phyloP scores from a whole-genome alignment of 2,888 invertebrate species.

The Dimorphilus gyrociliatus region DNA sequence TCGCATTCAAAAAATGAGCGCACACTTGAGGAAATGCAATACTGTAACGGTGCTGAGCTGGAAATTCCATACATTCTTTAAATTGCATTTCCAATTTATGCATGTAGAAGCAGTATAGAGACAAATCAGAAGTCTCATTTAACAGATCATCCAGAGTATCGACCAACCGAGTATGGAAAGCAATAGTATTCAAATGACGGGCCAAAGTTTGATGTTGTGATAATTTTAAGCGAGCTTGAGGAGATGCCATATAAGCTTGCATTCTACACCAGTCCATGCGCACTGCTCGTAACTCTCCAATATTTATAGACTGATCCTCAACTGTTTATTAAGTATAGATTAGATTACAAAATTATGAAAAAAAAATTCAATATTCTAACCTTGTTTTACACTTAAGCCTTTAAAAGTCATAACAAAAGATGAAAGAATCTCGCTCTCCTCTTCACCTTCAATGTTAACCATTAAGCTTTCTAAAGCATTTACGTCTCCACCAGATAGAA shows the following conservation, averaged over 20 bases:
- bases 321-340: too few relatives aligned
- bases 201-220: constrained; percentile 70
- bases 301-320: too few relatives aligned
- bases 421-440: too few relatives aligned
- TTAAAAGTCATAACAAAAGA: too few relatives aligned
- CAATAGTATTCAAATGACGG: constrained; percentile 77
- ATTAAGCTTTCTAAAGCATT: too few relatives aligned
- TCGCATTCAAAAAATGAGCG: constrained; percentile 91
- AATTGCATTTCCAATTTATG: constrained; percentile 94
- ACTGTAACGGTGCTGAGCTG: constrained; percentile 82
- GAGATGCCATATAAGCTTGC: constrained; percentile 64
- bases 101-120: constrained; percentile 91
- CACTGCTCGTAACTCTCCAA: constrained; percentile 86
- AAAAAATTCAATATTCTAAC: too few relatives aligned
- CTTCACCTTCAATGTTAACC: too few relatives aligned
- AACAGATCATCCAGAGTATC: constrained; percentile 92
- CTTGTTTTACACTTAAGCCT: too few relatives aligned
- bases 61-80: constrained; percentile 94
- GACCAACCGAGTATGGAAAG: constrained; percentile 94
- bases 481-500: constrained; percentile 77
- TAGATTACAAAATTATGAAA: too few relatives aligned
- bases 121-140: constrained; percentile 88
- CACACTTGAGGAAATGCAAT: constrained; percentile 94
- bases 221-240: constrained; percentile 57
- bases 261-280: constrained; percentile 92